Base-by-base conservation (phyloP, 2,888 invertebrate genomes). In the Acronicta leporina region DNA sequence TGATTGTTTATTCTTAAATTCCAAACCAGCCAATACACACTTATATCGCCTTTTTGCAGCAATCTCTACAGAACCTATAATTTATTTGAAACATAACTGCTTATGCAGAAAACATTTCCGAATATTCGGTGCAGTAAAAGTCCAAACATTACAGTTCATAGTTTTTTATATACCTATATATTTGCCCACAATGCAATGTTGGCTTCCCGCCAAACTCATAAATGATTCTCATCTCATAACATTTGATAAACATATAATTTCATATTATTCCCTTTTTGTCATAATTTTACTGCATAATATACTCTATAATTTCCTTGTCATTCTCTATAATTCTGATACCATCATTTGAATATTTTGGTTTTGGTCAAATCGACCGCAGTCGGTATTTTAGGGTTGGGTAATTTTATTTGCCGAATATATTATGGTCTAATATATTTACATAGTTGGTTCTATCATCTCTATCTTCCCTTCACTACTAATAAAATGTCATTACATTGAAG, bases 241-340 rank as follows among this genome's bases (percentile, higher is more conserved):
- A 65, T 73, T 70, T 73, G 56, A 59, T 64, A 59, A 57, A 65
- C 64, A 62, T 42, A 64, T 64, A 33, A 63, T 55, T 14, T 42
- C 16, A 13, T 33, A 53, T 68, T 55, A 57, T 55, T 41, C 41
- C 33, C n/a, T 5, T 52, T 57, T 41, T 41, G 43, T 27, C 42
- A 33, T 62, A 27, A 45, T 30, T 49, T 49, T 33, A 52, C 51
- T 14, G 38, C 9, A 20, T 11, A 38, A 42, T 7, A 47, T 35
- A 25, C 30, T 48, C 47, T 25, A 45, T 53, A 53, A 45, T 45
- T 38, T 44, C n/a, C 25, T 15, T 11, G 30, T 33, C 11, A 35
- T 25, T 13, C 13, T 13, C 35, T 38, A 62, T 66, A 15, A 63
- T 54, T 66, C 40, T 38, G 42, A n/a, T 46, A 49, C 49, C 65